Base-by-base conservation (phyloP, 2,888 invertebrate genomes). In the Hybos culiciformis region DNA sequence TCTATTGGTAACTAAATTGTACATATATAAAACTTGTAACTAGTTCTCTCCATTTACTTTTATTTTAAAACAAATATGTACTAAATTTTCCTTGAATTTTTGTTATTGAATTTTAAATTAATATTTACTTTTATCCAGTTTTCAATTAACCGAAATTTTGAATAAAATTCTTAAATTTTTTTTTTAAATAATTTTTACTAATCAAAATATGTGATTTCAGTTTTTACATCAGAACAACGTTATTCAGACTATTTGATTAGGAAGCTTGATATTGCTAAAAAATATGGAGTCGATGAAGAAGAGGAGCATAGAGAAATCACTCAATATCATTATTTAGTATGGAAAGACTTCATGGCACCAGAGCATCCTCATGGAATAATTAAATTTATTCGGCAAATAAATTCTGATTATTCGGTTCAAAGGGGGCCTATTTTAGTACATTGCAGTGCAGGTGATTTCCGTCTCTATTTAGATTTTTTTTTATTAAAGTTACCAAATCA, bases 291-390 rank as follows among this genome's bases (percentile, higher is more conserved):
- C 44, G 67, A 51, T 56, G 60, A 60, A 37, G 65, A 64, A 45
- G 66, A 76, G 50, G 67, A 71, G 29, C 78, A 78, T 49, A 70
- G 83, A 26, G 75, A 76, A 48, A 80, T 94, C 44, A 75, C 83
- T 1, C 94, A 94, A 62, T 93, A 88, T 66, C 94, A 94, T 68
- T 94, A 90, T 70, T 74, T 91, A 41, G 84, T 87, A 53, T 94
- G 94, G 94, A 92, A 90, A 63, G 94, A 94, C 65, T 93, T 93
- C 59, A 85, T 87, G 63, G 93, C 93, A 2, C 93, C 94, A 0
- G 93, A 94, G 57, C 86, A 92, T 67, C 88, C 93, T 0, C 83
- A 87, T 53, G 91, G 91, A 26, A 83, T 93, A 55, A 77, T 92
- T 41, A 84, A 86, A 59, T 92, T 92, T 58, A 84, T 92, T 44